Evolutionary conservation across 2,888 invertebrate genomes (phyloP).

Genomic region (Eremobia ochroleuca): DNA sequence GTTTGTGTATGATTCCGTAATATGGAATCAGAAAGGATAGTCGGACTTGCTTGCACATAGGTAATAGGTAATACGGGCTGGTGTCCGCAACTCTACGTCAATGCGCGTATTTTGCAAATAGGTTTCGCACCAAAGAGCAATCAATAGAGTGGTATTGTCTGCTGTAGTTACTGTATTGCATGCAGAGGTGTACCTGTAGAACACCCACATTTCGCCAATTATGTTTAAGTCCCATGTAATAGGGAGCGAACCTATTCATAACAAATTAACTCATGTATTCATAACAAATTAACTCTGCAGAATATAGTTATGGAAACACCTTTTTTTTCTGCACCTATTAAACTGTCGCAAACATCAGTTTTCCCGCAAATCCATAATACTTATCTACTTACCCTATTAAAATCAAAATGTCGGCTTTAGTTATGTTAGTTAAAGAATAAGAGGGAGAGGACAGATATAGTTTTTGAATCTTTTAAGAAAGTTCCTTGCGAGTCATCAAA

Average conservation of each 20-base stretch:
- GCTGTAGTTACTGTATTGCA: background rate
- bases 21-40: background rate
- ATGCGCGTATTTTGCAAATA: no score
- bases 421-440: background rate
- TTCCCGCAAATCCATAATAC: background rate
- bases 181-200: background rate
- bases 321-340: background rate
- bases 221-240: background rate
- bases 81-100: no score
- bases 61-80: no score
- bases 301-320: background rate
- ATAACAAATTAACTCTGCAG: background rate
- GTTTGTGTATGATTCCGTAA: conserved; percentile 54
- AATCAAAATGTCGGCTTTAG: background rate
- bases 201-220: background rate
- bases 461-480: background rate
- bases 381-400: background rate
- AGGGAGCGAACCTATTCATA: background rate
- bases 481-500: background rate
- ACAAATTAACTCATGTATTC: background rate
- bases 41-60: background rate
- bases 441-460: background rate
- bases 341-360: background rate
- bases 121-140: background rate
- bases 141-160: background rate